phyloP scores from a whole-genome alignment of 2,797 vertebrate genomes.

The Melopsittacus undulatus region DNA sequence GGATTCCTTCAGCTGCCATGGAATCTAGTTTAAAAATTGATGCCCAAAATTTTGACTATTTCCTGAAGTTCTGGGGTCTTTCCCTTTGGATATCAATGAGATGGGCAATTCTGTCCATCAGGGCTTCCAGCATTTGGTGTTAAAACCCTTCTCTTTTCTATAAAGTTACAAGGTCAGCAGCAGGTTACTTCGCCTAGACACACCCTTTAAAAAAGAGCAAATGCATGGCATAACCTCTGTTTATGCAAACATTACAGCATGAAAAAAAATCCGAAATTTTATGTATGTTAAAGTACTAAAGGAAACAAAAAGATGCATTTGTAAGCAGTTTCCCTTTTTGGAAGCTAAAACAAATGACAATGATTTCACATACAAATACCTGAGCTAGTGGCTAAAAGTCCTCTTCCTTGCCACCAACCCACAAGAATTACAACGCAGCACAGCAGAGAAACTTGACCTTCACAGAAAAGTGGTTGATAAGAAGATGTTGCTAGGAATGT shows the following conservation, averaged over 20 bases:
- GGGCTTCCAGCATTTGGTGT: background rate
- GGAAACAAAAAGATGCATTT: background rate
- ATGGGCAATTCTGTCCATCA: background rate
- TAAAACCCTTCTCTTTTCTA: background rate
- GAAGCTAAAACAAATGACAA: background rate
- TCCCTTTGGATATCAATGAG: background rate
- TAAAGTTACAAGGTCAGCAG: background rate
- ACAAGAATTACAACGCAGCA: background rate
- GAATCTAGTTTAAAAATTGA: background rate
- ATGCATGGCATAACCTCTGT: background rate
- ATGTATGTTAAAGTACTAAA: background rate
- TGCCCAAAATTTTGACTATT: background rate
- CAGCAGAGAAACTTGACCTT: background rate
- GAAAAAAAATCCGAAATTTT: background rate
- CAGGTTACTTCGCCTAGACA: background rate
- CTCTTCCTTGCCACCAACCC: background rate
- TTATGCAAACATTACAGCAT: background rate
- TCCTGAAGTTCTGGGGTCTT: accelerated
- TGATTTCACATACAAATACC: background rate
- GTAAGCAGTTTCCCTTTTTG: background rate
- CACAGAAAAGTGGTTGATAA: background rate
- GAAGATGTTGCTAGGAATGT: background rate
- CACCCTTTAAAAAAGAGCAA: background rate
- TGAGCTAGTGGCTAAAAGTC: background rate
- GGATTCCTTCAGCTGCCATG: background rate